Base-by-base conservation (phyloP, 2,113 vertebrate genomes). In the Cyanoliseus patagonus region DNA sequence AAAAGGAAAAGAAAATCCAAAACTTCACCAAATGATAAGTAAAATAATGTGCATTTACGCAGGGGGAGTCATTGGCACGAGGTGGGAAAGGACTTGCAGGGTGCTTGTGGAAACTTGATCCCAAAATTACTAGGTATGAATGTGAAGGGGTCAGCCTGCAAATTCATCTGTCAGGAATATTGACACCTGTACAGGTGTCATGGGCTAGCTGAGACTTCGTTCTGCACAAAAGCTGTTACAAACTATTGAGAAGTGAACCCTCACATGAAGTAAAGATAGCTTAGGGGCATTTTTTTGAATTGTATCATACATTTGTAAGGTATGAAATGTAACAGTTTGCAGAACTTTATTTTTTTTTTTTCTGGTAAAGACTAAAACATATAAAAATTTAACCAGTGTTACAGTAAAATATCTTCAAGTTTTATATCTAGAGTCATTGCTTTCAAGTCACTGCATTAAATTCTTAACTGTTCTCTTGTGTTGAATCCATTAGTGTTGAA, bases 251-350 rank as follows among this genome's bases (percentile, higher is more conserved):
- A 67, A 90, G 68, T 86, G 80, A 96, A 92, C 90, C 96, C 93
- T 97, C 95, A 92, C 94, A 85, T 96, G 97, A 96, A 97, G 97
- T 97, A 94, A 85, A 92, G 97, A 88, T 84, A 92, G 95, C 96
- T 94, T 82, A 86, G 88, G 97, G 84, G 90, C 59, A 51, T 94
- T 97, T 89, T 89, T 93, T 92, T 69, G 42, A 81, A 51, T 88
- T 77, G 70, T 83, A 33, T 88, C 61, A 18, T 64, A 31, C 1
- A 2, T 68, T 72, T 93, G 51, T 93, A 72, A 78, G 47, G 31
- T 78, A 77, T 75, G 69, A 88, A 83, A 77, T 74, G 16, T 8
- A 93, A 73, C 24, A 72, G 62, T 83, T 91, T 86, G 42, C 66
- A 88, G 64, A 84, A 75, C 42, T 92, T 88, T 73, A 66, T 88